These are phyloP conservation scores for Ascaphus truei DNA, from an alignment of 2,113 vertebrate genomes.

Conservation along the genomic window DNA sequence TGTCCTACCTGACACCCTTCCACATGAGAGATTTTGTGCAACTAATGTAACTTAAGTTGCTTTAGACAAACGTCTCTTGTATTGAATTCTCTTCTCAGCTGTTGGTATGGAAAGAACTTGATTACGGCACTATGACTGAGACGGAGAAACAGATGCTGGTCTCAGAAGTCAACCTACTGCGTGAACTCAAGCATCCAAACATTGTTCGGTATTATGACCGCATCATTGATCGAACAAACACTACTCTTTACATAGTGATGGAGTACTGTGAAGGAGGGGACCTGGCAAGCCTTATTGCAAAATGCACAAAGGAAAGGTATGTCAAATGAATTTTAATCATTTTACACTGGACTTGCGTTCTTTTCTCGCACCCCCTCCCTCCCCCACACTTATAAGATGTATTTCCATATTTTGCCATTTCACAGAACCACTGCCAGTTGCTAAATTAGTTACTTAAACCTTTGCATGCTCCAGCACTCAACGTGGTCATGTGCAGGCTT, in stretches of 20 bases:
- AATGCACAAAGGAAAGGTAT: slow-evolving; percentile 81
- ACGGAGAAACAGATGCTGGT: slow-evolving; percentile 94
- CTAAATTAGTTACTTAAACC: too few species aligned
- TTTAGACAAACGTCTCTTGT: too few species aligned
- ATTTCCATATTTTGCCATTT: too few species aligned
- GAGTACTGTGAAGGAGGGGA: slow-evolving; percentile 93
- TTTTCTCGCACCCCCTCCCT: too few species aligned
- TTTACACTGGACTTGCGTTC: too few species aligned
- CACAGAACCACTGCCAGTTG: too few species aligned
- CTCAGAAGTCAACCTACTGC: slow-evolving; percentile 90
- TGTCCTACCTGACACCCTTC: too few species aligned
- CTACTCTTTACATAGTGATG: slow-evolving; percentile 92
- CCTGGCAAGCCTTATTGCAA: slow-evolving; percentile 78
- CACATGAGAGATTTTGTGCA: too few species aligned
- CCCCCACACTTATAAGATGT: too few species aligned
- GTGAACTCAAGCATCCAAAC: slow-evolving; percentile 89
- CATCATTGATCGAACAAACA: slow-evolving; percentile 84
- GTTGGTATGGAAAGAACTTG: slow-evolving; percentile 94
- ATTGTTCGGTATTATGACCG: slow-evolving; percentile 92
- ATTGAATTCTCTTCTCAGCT: slow-evolving; percentile 64
- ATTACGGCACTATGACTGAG: slow-evolving; percentile 90
- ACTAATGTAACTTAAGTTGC: too few species aligned
- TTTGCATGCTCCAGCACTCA: too few species aligned
- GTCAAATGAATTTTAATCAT: neutral
- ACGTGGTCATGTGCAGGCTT: too few species aligned